Base-by-base conservation (phyloP, 1,140 invertebrate genomes). In the Magallana gigas region DNA sequence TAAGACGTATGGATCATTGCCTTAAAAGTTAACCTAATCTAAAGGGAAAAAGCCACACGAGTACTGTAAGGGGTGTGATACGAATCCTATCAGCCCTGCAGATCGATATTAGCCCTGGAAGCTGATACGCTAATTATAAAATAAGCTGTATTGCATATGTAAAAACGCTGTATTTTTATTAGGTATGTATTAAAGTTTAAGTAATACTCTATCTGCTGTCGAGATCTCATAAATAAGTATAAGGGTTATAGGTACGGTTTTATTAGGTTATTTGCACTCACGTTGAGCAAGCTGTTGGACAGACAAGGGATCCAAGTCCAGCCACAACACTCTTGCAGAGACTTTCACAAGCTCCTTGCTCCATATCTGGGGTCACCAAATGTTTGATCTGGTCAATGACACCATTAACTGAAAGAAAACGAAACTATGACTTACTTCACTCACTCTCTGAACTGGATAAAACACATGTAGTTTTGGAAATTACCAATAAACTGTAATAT, bases 331-430 rank as follows among this genome's bases (percentile, higher is more conserved):
- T 29, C 23, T 76, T 76, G 12, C 68, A 76, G 68, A 29, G 18
- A 12, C 23, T 29, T 12, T 76, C 68, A 11, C 68, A 76, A 3
- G 68, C 68, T 8, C 68, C 9, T 36, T 76, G 68, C 23, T 76
- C 68, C 68, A 76, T 76, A 29, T 76, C 68, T 36, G 68, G 68
- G 68, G 68, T 76, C 1, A 76, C 68, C 2, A 76, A 29, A 9
- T 76, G 68, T 29, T 76, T 76, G 8, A 76, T 29, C 12, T 76
- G 68, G 23, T 36, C 68, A 1, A 76, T 9, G 0, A 76, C 68
- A 1, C 12, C 6, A 4, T 36, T 1, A 9, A 76, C 68, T 76
- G 29, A 29, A 76, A 36, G 0, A 48, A 48, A 48, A 48, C 36
- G 36, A 48, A 2, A 48, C 2, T 5, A 5, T 48, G 36, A 48